Conservation (phyloP, 2,797 vertebrate species). For the Danio choprae region DNA sequence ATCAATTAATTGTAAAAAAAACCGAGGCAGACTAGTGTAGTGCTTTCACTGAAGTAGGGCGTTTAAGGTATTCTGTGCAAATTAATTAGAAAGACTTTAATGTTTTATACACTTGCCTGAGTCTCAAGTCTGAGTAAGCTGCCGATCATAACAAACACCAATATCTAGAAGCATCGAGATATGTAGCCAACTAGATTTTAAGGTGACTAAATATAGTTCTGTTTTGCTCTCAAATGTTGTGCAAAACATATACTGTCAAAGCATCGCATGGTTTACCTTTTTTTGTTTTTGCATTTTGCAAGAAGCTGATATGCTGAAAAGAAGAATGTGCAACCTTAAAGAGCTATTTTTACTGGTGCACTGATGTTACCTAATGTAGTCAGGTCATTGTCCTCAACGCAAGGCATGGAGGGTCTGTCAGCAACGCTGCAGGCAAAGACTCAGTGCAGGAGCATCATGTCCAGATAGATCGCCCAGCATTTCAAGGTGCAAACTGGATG, state of each 20-base stretch:
- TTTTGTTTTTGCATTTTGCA: not conserved
- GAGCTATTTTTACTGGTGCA: constrained; percentile 7
- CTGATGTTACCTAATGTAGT: constrained; percentile 1
- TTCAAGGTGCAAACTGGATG: not conserved
- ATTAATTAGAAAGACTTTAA: not conserved
- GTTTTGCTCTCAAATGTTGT: not conserved
- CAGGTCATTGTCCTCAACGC: not conserved
- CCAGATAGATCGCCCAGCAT: constrained; percentile 10
- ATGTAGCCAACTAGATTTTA: not conserved
- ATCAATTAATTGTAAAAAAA: constrained; percentile 20
- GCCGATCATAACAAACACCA: not conserved
- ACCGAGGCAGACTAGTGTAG: not conserved
- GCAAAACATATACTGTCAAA: not conserved
- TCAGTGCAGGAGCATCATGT: constrained; percentile 15
- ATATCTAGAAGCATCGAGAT: not conserved
- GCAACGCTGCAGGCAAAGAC: constrained; percentile 22
- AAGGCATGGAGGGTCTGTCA: constrained; percentile 29
- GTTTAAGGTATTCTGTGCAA: constrained; percentile 11
- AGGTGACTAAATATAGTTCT: not conserved
- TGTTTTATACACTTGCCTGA: constrained; percentile 5
- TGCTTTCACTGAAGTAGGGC: not conserved
- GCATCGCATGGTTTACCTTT: not conserved
- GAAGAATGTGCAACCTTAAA: not conserved
- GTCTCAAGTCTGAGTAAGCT: not conserved
- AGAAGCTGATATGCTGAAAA: not conserved